Percentiles rank a stretch among this genome's conserved stretches.
Evolutionary conservation across 2,113 vertebrate genomes (phyloP).

Genomic region (Sphyrna mokarran): DNA sequence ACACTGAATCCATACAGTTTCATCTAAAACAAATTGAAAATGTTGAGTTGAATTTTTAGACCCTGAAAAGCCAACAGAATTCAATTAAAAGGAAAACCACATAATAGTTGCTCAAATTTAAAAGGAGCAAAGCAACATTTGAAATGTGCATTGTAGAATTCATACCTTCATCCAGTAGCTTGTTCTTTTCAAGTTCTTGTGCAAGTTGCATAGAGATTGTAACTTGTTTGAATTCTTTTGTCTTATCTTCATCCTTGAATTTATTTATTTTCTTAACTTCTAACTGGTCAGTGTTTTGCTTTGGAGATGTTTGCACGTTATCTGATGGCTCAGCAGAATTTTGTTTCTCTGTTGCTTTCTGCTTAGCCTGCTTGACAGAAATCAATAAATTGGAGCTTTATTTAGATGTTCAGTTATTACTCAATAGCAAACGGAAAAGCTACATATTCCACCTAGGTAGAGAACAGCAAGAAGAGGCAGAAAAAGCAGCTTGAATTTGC

Average conservation of each 20-base stretch:
- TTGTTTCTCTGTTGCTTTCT: neutral
- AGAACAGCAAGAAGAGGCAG: neutral
- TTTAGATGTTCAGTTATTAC: neutral
- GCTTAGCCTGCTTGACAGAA: neutral
- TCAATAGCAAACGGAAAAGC: neutral
- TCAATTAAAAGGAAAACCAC: neutral
- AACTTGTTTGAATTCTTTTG: neutral
- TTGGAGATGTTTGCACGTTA: slow-evolving; percentile 3
- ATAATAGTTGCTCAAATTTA: neutral
- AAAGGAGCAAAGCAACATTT: neutral
- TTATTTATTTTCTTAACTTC: neutral
- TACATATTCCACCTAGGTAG: neutral
- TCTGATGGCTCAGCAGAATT: neutral
- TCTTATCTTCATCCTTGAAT: neutral
- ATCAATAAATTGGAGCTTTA: neutral
- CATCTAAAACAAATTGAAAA: neutral
- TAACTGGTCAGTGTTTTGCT: neutral
- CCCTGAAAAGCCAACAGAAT: neutral
- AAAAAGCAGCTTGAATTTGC: neutral
- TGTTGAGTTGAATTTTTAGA: neutral
- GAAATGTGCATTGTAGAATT: neutral
- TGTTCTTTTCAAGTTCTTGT: slow-evolving; percentile 47
- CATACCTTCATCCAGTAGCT: slow-evolving; percentile 47
- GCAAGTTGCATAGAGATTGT: slow-evolving; percentile 26
- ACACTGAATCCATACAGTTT: neutral